Conservation (phyloP, 2,113 vertebrate genomes). For the Centropus unirufus region DNA sequence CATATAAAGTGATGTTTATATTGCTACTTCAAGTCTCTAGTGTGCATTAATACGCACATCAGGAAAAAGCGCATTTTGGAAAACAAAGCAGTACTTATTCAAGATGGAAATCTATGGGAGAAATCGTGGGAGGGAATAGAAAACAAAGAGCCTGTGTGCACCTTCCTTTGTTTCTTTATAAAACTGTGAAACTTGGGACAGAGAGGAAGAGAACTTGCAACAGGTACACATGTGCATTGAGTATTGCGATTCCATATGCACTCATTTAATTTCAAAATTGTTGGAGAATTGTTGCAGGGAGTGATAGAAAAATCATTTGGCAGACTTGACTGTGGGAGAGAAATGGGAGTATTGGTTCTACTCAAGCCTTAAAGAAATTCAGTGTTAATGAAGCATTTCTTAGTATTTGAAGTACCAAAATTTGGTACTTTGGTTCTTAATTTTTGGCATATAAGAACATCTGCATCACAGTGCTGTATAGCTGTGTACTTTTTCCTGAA, state of each 20-base stretch:
- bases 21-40: background rate
- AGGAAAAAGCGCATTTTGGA: background rate
- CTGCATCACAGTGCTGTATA: background rate
- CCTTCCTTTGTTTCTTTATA: background rate
- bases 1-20: background rate
- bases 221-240: accelerated
- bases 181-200: background rate
- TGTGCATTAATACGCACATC: background rate
- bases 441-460: background rate
- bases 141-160: background rate
- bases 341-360: background rate
- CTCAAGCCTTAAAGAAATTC: background rate
- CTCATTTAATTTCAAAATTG: background rate
- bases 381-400: background rate
- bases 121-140: background rate
- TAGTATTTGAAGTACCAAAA: background rate
- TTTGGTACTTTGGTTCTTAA: background rate
- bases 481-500: background rate
- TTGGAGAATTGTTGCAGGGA: background rate
- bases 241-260: background rate
- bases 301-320: background rate
- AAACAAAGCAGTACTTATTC: background rate
- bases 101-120: background rate
- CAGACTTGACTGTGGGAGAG: background rate
- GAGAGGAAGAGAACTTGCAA: background rate